Conservation (phyloP, 2,113 vertebrate species). For the Hassar affinis region DNA sequence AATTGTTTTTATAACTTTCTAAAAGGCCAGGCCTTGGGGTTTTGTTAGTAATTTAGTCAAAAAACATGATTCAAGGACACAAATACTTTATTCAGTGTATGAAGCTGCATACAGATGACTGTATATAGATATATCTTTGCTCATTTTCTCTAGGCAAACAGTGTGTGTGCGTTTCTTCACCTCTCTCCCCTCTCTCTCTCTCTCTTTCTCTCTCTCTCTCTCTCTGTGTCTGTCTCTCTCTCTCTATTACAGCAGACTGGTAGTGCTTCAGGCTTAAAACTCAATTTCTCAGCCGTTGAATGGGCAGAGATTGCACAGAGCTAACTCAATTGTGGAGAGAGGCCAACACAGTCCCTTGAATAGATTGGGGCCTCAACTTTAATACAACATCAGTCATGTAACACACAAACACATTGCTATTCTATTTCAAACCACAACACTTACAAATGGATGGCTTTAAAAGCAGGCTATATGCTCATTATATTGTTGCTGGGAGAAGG, state of each 20-base stretch:
- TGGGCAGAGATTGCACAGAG: slow-evolving; percentile 72
- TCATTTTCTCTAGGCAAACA: slow-evolving; percentile 59
- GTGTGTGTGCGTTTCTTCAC: slow-evolving; percentile 43
- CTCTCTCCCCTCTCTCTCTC: slow-evolving; percentile 15
- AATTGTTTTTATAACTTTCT: not conserved
- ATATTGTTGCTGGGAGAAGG: slow-evolving; percentile 41
- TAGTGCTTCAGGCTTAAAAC: slow-evolving; percentile 73
- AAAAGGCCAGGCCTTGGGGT: slow-evolving; percentile 13
- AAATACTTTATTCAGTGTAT: slow-evolving; percentile 47
- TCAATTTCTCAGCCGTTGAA: slow-evolving; percentile 77
- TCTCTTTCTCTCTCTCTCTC: slow-evolving; percentile 35
- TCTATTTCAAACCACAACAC: slow-evolving; percentile 65
- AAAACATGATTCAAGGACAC: slow-evolving; percentile 19
- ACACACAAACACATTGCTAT: slow-evolving; percentile 65
- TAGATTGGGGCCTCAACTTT: slow-evolving; percentile 75
- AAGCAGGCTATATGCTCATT: slow-evolving; percentile 57
- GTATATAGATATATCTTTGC: slow-evolving; percentile 59
- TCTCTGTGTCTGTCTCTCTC: slow-evolving; percentile 39
- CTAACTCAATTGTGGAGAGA: slow-evolving; percentile 76
- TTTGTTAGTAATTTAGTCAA: slow-evolving; percentile 23
- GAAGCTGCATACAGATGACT: slow-evolving; percentile 42
- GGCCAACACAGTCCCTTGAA: slow-evolving; percentile 70
- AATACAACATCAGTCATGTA: slow-evolving; percentile 70
- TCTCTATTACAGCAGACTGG: slow-evolving; percentile 61
- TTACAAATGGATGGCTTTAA: slow-evolving; percentile 63